Conservation (phyloP, 2,797 vertebrate species). For the Dendrocincla tyrannina region DNA sequence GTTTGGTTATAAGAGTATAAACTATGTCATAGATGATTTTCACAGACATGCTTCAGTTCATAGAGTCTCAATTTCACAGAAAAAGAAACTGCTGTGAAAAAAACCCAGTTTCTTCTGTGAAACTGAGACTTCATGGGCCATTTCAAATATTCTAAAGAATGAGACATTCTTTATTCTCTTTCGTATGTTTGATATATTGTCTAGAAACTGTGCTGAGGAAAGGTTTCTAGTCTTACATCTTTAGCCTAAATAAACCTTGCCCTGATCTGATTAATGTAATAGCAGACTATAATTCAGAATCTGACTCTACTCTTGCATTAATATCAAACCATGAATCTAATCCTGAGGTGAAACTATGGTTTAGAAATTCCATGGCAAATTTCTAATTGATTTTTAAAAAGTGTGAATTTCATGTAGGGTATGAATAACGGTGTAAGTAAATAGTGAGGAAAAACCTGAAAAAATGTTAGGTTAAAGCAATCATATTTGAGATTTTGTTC, state of each 20-base stretch:
- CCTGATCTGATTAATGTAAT: neutral
- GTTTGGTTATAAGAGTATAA: constrained; percentile 18
- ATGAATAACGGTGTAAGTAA: neutral
- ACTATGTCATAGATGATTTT: constrained; percentile 55
- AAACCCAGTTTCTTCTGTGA: neutral
- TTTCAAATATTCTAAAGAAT: constrained; percentile 3
- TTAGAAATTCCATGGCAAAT: neutral
- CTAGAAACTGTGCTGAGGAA: neutral
- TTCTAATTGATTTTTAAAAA: neutral
- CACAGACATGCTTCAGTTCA: constrained; percentile 32
- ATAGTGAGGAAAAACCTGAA: neutral
- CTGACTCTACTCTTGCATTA: neutral
- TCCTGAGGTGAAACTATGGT: neutral
- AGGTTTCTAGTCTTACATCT: neutral
- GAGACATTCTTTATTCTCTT: constrained; percentile 45
- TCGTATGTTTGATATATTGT: neutral
- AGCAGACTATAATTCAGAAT: neutral
- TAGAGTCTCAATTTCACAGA: constrained; percentile 40
- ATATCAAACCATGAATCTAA: neutral
- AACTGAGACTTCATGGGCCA: constrained; percentile 28
- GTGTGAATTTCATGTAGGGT: neutral
- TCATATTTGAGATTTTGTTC: neutral
- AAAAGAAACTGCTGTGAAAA: neutral
- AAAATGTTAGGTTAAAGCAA: neutral
- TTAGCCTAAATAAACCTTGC: neutral